Base-by-base conservation (phyloP, 1,140 invertebrate genomes). In the Bathynomus jamesi region DNA sequence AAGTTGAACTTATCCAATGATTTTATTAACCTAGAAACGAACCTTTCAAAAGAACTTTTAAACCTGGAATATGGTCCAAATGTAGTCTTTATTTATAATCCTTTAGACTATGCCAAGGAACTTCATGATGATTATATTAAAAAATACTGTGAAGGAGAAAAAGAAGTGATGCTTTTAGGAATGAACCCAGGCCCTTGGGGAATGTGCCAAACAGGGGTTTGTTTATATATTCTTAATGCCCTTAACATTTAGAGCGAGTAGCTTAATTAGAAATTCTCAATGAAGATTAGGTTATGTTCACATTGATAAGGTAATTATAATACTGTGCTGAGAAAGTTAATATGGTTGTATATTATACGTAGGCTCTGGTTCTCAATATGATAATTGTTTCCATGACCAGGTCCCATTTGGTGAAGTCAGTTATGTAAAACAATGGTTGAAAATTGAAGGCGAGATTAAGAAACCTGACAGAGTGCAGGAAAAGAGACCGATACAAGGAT, bases 121-220 rank as follows among this genome's bases (percentile, higher is more conserved):
- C 32, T 17, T 40, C 32, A 40, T 17, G 17, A 8, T 8, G 17
- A 40, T 40, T 40, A 8, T 40, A 17, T 40, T 17, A 40, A 40
- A 40, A 40, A 7, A 8, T 40, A 40, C 32, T 40, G 32, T 40
- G 32, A 17, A 8, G 32, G 32, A 40, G 32, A 40, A 40, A 40
- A 40, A 17, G 17, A 40, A 40, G 32, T 96, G 11, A 81, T 96
- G 62, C 93, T 93, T 79, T 84, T 96, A 61, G 94, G 93, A 4
- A 95, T 96, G 90, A 96, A 96, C 83, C 93, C 94, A 30, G 94
- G 94, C 13, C 93, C 93, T 0, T 95, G 89, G 88, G 94, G 94
- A 62, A 96, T 96, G 94, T 89, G 88, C 10, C 94, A 96, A 83
- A 96, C 91, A 74, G 94, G 94, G 25, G 91, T 96, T 31, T 63